Evolutionary conservation across 2,797 vertebrate genomes (phyloP).

Genomic region (Limnodromus scolopaceus): DNA sequence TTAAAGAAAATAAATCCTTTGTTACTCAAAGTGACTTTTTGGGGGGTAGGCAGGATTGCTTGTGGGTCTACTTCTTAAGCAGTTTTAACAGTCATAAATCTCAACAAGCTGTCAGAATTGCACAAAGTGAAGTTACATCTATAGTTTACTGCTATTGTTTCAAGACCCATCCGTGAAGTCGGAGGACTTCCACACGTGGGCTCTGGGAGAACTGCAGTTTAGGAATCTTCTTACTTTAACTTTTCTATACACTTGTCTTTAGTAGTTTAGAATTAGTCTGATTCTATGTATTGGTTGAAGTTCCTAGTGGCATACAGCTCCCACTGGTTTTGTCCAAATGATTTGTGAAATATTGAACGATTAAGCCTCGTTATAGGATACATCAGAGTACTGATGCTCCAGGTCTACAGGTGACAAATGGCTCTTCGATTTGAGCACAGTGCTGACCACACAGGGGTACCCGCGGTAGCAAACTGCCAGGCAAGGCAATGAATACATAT

Average conservation of each 20-base stretch:
- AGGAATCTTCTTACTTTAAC: not conserved
- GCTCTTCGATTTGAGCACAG: not conserved
- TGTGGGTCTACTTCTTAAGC: not conserved
- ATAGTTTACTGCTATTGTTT: not conserved
- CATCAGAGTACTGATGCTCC: not conserved
- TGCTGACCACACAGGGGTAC: not conserved
- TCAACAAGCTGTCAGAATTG: not conserved
- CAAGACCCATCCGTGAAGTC: not conserved
- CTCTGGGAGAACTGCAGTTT: not conserved
- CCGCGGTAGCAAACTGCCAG: not conserved
- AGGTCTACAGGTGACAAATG: not conserved
- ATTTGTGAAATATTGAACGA: not conserved
- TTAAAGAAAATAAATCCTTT: not conserved
- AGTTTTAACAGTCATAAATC: not conserved
- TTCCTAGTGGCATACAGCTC: not conserved
- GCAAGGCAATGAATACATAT: not conserved
- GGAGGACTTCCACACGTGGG: not conserved
- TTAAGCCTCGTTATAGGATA: not conserved
- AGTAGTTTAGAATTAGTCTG: not conserved
- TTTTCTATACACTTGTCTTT: not conserved
- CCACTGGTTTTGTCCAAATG: not conserved
- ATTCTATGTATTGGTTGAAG: not conserved
- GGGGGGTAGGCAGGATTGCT: not conserved
- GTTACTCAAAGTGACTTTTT: not conserved
- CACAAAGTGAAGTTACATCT: not conserved